phyloP scores from a whole-genome alignment of 2,113 vertebrate species.

The Sclerurus mexicanus region DNA sequence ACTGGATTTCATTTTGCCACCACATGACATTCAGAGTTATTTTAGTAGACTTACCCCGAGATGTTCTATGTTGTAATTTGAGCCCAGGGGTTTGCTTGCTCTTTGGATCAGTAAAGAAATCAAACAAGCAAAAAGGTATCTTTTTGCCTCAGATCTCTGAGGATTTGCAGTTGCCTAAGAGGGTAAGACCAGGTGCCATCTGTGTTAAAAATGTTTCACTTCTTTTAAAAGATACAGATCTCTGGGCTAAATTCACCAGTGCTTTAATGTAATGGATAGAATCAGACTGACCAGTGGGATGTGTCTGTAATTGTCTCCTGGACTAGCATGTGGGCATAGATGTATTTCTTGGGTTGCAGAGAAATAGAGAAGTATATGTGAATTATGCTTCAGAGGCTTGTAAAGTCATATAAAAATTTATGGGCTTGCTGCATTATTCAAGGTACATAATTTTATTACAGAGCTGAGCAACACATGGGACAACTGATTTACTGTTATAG shows the following conservation, averaged over 20 bases:
- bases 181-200: not conserved
- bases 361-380: not conserved
- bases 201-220: not conserved
- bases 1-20: not conserved
- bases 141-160: not conserved
- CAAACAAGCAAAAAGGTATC: not conserved
- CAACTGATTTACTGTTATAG: not conserved
- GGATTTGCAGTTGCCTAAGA: not conserved
- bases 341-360: not conserved
- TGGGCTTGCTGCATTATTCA: constrained; percentile 17
- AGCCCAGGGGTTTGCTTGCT: not conserved
- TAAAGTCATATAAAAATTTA: not conserved
- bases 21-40: not conserved
- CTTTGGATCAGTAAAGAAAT: not conserved
- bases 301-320: not conserved
- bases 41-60: not conserved
- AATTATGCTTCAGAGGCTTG: not conserved
- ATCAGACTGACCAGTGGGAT: not conserved
- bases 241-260: not conserved
- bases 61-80: not conserved
- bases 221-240: not conserved
- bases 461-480: not conserved
- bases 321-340: not conserved
- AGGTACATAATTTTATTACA: constrained; percentile 22
- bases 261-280: not conserved